Conservation (phyloP, 2,888 invertebrate species). For the Plebejus argus region DNA sequence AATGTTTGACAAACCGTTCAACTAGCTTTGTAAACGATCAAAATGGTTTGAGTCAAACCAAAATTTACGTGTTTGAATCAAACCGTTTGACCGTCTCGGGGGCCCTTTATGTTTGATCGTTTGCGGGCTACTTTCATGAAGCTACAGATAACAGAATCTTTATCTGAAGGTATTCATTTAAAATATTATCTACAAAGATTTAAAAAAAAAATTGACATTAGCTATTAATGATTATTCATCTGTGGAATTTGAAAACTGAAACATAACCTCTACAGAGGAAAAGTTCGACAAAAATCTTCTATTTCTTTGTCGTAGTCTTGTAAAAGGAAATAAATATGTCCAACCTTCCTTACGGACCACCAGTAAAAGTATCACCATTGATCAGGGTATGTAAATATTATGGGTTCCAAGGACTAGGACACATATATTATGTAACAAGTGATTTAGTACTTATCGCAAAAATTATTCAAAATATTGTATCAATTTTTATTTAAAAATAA, state of each 20-base stretch:
- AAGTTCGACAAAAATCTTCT: constrained; percentile 56
- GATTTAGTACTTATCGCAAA: constrained; percentile 41
- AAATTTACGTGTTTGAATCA: too few species aligned
- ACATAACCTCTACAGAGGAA: constrained; percentile 51
- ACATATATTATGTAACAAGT: constrained; percentile 60
- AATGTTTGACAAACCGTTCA: too few species aligned
- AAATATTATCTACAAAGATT: not conserved
- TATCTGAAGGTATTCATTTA: too few species aligned
- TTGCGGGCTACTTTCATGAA: too few species aligned
- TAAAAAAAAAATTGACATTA: constrained; percentile 2
- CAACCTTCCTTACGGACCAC: constrained; percentile 79
- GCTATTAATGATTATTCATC: too few species aligned
- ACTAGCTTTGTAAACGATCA: too few species aligned
- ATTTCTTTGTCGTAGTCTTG: constrained; percentile 49
- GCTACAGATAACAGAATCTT: too few species aligned
- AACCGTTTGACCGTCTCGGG: too few species aligned
- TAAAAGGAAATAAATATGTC: constrained; percentile 60
- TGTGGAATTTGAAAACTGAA: too few species aligned
- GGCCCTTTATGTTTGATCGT: too few species aligned
- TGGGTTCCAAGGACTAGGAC: constrained; percentile 34
- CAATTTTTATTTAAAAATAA: constrained; percentile 24
- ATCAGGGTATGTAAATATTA: constrained; percentile 83
- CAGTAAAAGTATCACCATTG: constrained; percentile 89
- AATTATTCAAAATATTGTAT: not conserved
- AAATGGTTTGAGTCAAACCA: too few species aligned